Percentiles rank a stretch among this genome's conserved stretches.
These are phyloP conservation scores for Gallinago paraguaiae DNA, from an alignment of 2,113 vertebrate genomes.

Conservation along the genomic window DNA sequence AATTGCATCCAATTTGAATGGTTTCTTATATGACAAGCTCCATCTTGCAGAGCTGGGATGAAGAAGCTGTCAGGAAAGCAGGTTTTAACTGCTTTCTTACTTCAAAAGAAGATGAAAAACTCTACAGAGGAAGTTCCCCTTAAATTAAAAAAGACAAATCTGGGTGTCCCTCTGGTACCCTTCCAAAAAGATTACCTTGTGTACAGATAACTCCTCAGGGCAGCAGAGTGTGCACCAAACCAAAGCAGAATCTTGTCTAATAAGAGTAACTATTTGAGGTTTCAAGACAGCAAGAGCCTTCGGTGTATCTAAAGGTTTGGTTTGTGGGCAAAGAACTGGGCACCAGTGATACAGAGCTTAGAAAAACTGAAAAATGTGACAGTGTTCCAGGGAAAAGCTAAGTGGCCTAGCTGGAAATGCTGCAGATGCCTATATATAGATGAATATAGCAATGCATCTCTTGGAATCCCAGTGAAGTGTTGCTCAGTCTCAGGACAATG, in stretches of 20 bases:
- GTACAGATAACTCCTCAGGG: not conserved
- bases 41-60: not conserved
- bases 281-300: not conserved
- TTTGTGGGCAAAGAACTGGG: not conserved
- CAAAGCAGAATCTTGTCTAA: not conserved
- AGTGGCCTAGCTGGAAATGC: not conserved
- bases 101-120: not conserved
- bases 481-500: not conserved
- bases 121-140: not conserved
- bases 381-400: not conserved
- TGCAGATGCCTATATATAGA: not conserved
- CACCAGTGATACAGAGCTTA: not conserved
- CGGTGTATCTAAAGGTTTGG: not conserved
- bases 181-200: not conserved
- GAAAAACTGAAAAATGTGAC: not conserved
- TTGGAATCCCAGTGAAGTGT: not conserved
- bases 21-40: not conserved
- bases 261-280: not conserved
- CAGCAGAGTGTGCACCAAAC: not conserved
- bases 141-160: not conserved
- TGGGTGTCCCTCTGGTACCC: fast-evolving
- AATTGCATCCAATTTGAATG: not conserved
- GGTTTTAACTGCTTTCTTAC: not conserved
- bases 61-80: not conserved
- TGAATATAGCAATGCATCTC: not conserved